phyloP scores from a whole-genome alignment of 2,888 invertebrate species.

The Cantharis lateralis region DNA sequence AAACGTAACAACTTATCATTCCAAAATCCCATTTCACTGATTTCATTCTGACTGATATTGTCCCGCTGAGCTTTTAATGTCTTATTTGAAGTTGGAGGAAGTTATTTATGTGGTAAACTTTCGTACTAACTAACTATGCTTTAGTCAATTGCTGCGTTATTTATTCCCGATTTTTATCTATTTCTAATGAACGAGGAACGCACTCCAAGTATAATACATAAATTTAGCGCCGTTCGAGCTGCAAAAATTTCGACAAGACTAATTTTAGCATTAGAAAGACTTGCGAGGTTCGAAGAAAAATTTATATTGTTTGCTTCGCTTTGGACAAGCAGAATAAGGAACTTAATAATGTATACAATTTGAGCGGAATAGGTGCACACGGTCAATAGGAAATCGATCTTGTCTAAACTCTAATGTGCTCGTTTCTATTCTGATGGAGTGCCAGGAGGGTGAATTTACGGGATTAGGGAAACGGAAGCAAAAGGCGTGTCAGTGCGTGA shows the following conservation, averaged over 20 bases:
- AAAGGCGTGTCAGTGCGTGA: constrained; percentile 34
- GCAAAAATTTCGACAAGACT: background rate
- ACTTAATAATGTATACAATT: background rate
- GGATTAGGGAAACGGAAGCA: constrained; percentile 30
- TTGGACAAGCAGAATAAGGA: background rate
- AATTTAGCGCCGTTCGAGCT: background rate
- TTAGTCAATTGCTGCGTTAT: background rate
- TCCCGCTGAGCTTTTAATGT: constrained; percentile 39
- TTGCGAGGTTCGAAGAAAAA: background rate
- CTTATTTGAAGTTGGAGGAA: constrained; percentile 35
- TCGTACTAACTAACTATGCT: constrained; percentile 6
- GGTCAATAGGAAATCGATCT: constrained; percentile 35
- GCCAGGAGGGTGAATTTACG: constrained; percentile 33
- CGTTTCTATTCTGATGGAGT: constrained; percentile 35
- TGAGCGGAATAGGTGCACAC: background rate
- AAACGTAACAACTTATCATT: constrained; percentile 27
- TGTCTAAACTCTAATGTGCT: constrained; percentile 37
- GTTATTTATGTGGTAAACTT: constrained; percentile 37
- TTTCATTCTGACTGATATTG: constrained; percentile 38
- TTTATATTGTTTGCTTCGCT: background rate
- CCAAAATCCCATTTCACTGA: constrained; percentile 29
- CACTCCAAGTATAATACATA: background rate
- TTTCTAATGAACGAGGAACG: background rate
- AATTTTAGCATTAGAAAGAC: background rate
- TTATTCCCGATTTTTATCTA: background rate